Evolutionary conservation across 2,113 vertebrate species (phyloP).

Genomic region (Jacana jacana): DNA sequence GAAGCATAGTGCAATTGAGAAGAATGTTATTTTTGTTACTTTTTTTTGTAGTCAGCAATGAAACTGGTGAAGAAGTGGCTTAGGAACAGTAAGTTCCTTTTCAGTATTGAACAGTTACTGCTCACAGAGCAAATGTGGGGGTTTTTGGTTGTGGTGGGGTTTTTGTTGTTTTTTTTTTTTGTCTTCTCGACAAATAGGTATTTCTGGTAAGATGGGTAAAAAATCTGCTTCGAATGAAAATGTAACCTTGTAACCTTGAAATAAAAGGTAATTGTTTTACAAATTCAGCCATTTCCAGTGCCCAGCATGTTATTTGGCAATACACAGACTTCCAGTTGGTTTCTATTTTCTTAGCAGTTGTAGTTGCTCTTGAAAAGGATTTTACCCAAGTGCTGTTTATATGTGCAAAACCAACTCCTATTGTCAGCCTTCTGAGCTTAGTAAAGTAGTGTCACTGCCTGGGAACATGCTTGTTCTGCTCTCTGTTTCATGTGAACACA

Average conservation of each 20-base stretch:
- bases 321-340: background rate
- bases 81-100: constrained; percentile 6
- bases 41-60: background rate
- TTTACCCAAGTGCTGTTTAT: background rate
- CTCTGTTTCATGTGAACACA: background rate
- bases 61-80: background rate
- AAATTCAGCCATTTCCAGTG: background rate
- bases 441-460: background rate
- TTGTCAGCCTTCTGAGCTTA: background rate
- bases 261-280: background rate
- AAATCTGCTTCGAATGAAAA: background rate
- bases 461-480: background rate
- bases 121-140: background rate
- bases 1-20: background rate
- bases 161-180: too few species aligned
- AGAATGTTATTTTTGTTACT: background rate
- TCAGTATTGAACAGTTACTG: background rate
- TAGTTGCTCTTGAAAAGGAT: background rate
- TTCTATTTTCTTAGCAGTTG: constrained; percentile 17
- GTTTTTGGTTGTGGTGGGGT: background rate
- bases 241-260: constrained; percentile 17
- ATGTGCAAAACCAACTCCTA: background rate
- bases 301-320: background rate
- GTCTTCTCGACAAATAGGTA: background rate
- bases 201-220: background rate